Conservation (phyloP, 2,797 vertebrate genomes). For the Atherinosoma microstoma region DNA sequence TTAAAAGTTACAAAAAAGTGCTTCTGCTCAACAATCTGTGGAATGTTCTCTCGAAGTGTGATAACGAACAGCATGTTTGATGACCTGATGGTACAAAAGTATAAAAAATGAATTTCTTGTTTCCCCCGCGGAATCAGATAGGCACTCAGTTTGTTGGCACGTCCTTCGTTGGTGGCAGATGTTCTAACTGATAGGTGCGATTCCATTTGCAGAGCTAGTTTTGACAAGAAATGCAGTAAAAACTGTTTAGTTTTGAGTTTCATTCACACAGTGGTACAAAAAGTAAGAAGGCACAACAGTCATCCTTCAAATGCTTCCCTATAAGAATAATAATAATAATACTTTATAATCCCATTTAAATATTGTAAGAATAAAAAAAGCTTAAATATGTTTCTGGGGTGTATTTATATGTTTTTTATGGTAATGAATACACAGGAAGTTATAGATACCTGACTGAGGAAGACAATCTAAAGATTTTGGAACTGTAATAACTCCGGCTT, state of each 20-base stretch:
- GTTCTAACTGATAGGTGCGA: slow-evolving; percentile 35
- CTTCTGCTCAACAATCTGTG: slow-evolving; percentile 22
- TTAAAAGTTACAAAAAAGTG: slow-evolving; percentile 51
- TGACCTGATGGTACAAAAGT: slow-evolving; percentile 47
- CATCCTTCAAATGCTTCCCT: neutral
- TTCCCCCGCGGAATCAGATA: neutral
- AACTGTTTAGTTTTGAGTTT: slow-evolving; percentile 12
- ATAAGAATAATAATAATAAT: neutral
- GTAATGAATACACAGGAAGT: slow-evolving; percentile 30
- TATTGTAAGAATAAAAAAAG: slow-evolving; percentile 1
- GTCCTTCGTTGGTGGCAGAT: slow-evolving; percentile 40
- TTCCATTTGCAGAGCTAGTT: slow-evolving; percentile 50
- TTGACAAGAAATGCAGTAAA: slow-evolving; percentile 28
- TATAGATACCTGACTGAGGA: slow-evolving; percentile 73
- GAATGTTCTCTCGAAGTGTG: slow-evolving; percentile 13
- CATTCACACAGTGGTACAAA: neutral
- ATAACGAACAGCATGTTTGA: slow-evolving; percentile 6
- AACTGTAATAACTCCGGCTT: slow-evolving; percentile 74
- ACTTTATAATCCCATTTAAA: neutral
- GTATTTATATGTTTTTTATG: neutral
- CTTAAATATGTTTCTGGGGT: neutral
- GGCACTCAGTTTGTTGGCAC: slow-evolving; percentile 9
- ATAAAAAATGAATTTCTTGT: slow-evolving; percentile 3
- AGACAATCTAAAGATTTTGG: slow-evolving; percentile 70
- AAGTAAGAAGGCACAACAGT: neutral